Evolutionary conservation across 2,113 vertebrate genomes (phyloP), one percentile per base, ranked within the genome.

Genomic region (Ceyx cyanopectus): DNA sequence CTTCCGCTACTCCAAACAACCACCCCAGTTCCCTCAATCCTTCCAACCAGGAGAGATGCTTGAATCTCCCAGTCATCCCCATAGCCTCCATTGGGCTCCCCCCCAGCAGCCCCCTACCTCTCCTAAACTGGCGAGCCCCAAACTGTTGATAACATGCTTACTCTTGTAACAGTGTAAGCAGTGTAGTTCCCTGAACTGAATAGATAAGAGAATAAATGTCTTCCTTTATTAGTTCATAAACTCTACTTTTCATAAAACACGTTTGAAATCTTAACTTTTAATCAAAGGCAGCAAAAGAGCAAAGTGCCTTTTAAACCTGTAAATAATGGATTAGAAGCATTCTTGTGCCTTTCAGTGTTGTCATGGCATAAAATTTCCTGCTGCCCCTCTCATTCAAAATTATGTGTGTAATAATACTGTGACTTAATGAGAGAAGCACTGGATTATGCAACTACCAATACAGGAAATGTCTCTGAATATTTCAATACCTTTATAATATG

Each of bases 251-350:
- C 26, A 29, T 41, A 41, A 63, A 63, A 41, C 26, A 29, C 26
- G 43, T 30, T 65, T 30, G 57, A 65, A 43, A 65, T 65, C 27
- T 65, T 63, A 62, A 40, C 60, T 62, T 24, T 63, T 63, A 65
- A 85, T 80, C 77, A 82, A 82, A 93, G 30, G 18, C 61, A 43
- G 40, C 10, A 22, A 7, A 81, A 83, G 46, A 69, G 7, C 46
- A 76, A 34, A 63, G 51, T 90, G 65, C 18, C 32, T 73, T 90
- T 95, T 77, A 86, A 73, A 56, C 19, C 8, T 67, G 10, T 90
- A 61, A 94, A 81, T 94, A 94, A 92, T 88, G 29, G 19, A 81
- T 91, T 81, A 83, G 51, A 94, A 75, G 48, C 45, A 21, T 93
- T 95, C 48, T 81, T 78, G 6, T 79, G 92, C 40, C 34, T 87